Conservation (phyloP, 2,888 invertebrate genomes). For the Molorchus minor region DNA sequence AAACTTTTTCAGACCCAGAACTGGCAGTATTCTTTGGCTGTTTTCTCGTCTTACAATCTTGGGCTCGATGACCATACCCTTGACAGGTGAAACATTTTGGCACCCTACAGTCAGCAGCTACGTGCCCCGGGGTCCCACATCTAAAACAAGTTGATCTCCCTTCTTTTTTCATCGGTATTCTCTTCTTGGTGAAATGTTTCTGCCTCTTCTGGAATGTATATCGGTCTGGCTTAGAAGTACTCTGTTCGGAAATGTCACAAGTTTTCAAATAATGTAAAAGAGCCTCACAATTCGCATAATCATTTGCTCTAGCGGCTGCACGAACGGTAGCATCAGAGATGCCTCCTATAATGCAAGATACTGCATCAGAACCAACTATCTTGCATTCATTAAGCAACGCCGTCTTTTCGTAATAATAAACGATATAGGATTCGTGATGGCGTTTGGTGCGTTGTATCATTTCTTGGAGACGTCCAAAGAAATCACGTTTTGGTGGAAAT, state of each 20-base stretch:
- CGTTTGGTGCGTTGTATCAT: constrained; percentile 22
- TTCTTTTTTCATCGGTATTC: background rate
- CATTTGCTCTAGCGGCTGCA: constrained; percentile 28
- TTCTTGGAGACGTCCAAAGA: background rate
- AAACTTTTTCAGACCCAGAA: background rate
- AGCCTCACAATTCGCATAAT: constrained; percentile 24
- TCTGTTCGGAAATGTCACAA: constrained; percentile 5
- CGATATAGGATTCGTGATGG: constrained; percentile 25
- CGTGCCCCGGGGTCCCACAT: background rate
- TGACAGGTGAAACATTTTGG: background rate
- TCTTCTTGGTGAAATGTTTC: background rate
- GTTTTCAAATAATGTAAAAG: constrained; percentile 23
- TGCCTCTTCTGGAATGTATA: background rate
- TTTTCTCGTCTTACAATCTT: constrained; percentile 3
- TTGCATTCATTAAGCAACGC: constrained; percentile 30
- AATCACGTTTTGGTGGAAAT: constrained; percentile 32
- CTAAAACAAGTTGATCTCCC: background rate
- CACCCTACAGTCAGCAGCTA: background rate
- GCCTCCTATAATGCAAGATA: constrained; percentile 40
- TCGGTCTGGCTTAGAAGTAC: background rate
- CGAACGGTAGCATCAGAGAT: constrained; percentile 26
- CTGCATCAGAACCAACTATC: constrained; percentile 29
- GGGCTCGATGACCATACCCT: constrained; percentile 1
- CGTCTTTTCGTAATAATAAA: constrained; percentile 35
- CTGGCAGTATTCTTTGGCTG: background rate